Evolutionary conservation across 2,888 invertebrate species (phyloP).

Genomic region (Steromphala cineraria): DNA sequence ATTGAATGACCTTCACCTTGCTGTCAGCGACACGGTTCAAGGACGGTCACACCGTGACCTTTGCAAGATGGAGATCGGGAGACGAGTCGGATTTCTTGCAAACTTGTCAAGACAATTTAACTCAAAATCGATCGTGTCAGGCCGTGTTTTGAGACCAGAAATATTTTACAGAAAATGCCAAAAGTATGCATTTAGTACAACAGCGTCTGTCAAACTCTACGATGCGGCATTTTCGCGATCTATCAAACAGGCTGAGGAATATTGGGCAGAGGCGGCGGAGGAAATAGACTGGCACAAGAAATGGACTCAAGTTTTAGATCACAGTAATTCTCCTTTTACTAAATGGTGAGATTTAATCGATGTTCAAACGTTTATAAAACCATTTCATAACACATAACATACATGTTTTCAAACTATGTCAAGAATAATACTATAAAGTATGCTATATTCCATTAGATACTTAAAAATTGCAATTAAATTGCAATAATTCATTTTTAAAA

Average conservation of each 20-base stretch:
- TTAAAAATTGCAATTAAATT: no score
- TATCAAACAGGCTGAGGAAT: slow-evolving; percentile 82
- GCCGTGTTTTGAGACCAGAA: not conserved
- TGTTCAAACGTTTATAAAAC: no score
- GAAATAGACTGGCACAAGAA: slow-evolving; percentile 88
- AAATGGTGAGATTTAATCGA: slow-evolving; percentile 84
- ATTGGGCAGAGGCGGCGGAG: slow-evolving; percentile 89
- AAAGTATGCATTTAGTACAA: not conserved
- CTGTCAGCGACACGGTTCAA: not conserved
- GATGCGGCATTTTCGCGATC: slow-evolving; percentile 58
- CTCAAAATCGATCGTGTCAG: not conserved
- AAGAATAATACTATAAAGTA: no score
- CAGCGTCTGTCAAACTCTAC: slow-evolving; percentile 36
- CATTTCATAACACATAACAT: no score
- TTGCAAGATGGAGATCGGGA: not conserved
- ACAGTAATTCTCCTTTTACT: slow-evolving; percentile 89
- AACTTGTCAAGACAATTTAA: not conserved
- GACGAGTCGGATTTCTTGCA: not conserved
- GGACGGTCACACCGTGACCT: not conserved
- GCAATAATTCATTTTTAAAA: no score
- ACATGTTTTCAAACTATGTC: no score
- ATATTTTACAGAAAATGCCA: not conserved
- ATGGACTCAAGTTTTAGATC: slow-evolving; percentile 89
- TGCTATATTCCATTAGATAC: no score
- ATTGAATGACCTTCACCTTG: not conserved